Conservation (phyloP, 2,797 vertebrate species). For the Cossypha niveicapilla region DNA sequence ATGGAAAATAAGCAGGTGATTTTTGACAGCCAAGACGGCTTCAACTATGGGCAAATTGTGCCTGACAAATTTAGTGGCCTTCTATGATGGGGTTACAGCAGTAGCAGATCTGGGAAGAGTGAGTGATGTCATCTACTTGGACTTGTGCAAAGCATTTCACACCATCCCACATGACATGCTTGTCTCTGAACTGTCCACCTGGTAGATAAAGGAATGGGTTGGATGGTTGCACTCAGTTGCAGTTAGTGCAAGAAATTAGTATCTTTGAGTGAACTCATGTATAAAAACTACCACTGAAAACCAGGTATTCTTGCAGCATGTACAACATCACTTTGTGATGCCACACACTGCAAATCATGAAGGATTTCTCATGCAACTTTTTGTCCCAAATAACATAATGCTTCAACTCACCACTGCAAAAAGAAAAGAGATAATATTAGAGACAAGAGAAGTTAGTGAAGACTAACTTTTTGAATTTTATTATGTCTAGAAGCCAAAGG, state of each 20-base stretch:
- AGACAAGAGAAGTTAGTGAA: not conserved
- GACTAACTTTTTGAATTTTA: not conserved
- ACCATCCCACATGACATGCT: not conserved
- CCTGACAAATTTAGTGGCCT: not conserved
- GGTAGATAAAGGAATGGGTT: not conserved
- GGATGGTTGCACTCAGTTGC: not conserved
- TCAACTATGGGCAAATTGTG: not conserved
- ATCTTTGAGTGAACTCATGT: not conserved
- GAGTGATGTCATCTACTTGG: not conserved
- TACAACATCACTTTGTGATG: not conserved
- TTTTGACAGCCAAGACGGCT: not conserved
- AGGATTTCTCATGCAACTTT: not conserved
- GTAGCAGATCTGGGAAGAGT: not conserved
- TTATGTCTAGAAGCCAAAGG: not conserved
- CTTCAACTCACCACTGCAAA: not conserved
- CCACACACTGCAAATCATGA: not conserved
- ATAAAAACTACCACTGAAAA: not conserved
- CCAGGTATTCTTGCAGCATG: not conserved
- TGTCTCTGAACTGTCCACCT: not conserved
- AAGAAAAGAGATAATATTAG: not conserved
- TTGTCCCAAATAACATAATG: not conserved
- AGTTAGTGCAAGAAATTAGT: not conserved
- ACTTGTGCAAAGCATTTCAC: not conserved
- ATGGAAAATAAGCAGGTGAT: not conserved
- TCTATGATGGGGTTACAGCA: too few species aligned